These are phyloP conservation scores for Columba guinea DNA, from an alignment of 2,797 vertebrate genomes.

Conservation along the genomic window DNA sequence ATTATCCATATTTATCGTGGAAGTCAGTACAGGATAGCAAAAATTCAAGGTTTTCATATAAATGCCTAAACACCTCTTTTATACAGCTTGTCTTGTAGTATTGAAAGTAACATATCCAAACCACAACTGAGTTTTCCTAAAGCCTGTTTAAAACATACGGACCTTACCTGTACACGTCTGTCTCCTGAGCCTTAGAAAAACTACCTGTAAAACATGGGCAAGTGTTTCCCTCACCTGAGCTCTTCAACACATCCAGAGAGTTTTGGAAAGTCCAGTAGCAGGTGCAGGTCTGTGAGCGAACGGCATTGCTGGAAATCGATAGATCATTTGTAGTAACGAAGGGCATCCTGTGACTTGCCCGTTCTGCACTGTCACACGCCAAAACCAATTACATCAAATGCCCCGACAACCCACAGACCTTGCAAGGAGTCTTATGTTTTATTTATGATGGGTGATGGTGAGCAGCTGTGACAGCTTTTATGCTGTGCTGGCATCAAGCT, in stretches of 20 bases:
- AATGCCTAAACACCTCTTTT: neutral
- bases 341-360: neutral
- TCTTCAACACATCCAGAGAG: fast-evolving
- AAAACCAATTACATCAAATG: neutral
- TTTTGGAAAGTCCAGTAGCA: neutral
- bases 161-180: neutral
- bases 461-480: neutral
- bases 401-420: neutral
- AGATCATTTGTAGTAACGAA: neutral
- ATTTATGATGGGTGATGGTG: neutral
- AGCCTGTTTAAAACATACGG: neutral
- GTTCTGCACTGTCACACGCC: neutral
- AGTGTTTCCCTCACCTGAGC: neutral
- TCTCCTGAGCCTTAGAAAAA: neutral
- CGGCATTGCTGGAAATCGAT: neutral
- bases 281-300: neutral
- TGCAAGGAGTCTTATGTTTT: conserved; percentile 14
- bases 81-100: neutral
- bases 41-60: neutral
- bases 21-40: neutral
- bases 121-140: neutral
- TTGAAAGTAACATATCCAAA: neutral
- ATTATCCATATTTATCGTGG: neutral
- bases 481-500: conserved; percentile 16
- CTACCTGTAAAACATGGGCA: fast-evolving